Percentiles rank a stretch among this genome's conserved stretches.
Conservation (phyloP, 2,113 vertebrate genomes). For the Muntiacus muntjak region DNA sequence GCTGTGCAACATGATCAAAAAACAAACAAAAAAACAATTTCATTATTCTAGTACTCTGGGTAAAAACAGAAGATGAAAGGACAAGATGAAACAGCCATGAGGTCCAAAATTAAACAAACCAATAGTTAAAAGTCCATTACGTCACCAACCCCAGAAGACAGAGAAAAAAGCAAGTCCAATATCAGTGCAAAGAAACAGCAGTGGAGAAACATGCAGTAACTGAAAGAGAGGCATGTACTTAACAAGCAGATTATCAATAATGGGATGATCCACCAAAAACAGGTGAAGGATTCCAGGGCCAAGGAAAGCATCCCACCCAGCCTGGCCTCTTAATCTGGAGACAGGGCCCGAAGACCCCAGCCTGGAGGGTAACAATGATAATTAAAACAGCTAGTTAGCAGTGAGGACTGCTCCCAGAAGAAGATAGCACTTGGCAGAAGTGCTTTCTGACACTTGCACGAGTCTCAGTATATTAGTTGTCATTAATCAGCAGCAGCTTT, state of each 20-base stretch:
- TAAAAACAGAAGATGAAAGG: neutral
- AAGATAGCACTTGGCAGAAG: neutral
- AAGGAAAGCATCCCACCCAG: neutral
- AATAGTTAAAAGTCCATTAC: neutral
- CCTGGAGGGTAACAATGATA: neutral
- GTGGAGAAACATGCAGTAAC: neutral
- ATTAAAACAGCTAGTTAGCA: conserved; percentile 22
- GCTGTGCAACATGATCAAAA: neutral
- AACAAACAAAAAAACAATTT: neutral
- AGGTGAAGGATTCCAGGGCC: neutral
- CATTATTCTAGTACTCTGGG: neutral
- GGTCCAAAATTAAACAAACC: neutral
- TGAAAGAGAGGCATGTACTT: neutral
- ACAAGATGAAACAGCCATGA: neutral
- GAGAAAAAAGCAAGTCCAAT: neutral
- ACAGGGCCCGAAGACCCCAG: neutral
- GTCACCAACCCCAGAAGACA: neutral
- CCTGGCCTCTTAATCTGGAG: neutral
- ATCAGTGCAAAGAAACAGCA: neutral
- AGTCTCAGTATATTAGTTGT: neutral
- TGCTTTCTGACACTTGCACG: conserved; percentile 27
- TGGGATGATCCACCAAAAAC: neutral
- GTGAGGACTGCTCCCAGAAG: neutral
- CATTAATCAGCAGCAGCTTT: conserved; percentile 8
- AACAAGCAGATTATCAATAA: neutral